Conservation (phyloP, 2,113 vertebrate genomes). For the Chamaetylas fuelleborni region DNA sequence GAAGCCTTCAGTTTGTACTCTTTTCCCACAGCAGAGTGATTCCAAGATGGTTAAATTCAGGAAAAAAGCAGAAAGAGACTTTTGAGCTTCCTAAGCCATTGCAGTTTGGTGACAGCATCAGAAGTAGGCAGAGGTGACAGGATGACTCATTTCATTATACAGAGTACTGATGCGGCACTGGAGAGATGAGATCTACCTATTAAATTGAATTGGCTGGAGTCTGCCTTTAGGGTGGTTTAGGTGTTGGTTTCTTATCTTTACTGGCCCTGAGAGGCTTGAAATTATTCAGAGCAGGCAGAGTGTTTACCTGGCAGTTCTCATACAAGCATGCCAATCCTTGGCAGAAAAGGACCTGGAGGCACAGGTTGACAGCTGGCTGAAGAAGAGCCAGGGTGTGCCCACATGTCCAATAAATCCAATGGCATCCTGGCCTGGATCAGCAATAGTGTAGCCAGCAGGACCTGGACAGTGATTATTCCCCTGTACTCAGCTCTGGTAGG, state of each 20-base stretch:
- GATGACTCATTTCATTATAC: background rate
- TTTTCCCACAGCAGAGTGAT: rapidly evolving
- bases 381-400: background rate
- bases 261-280: background rate
- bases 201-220: background rate
- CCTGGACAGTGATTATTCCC: rapidly evolving
- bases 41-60: background rate
- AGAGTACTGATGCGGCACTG: background rate
- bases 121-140: background rate
- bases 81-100: background rate
- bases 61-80: background rate
- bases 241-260: background rate
- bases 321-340: background rate
- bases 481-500: background rate
- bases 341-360: background rate
- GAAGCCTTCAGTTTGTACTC: background rate
- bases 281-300: background rate
- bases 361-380: rapidly evolving
- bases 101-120: background rate
- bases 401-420: rapidly evolving
- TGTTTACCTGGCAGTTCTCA: background rate
- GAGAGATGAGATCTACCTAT: background rate
- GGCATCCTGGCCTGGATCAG: background rate
- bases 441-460: background rate
- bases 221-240: background rate